Evolutionary conservation across 2,797 vertebrate species (phyloP).

Genomic region (Hydrolagus colliei): DNA sequence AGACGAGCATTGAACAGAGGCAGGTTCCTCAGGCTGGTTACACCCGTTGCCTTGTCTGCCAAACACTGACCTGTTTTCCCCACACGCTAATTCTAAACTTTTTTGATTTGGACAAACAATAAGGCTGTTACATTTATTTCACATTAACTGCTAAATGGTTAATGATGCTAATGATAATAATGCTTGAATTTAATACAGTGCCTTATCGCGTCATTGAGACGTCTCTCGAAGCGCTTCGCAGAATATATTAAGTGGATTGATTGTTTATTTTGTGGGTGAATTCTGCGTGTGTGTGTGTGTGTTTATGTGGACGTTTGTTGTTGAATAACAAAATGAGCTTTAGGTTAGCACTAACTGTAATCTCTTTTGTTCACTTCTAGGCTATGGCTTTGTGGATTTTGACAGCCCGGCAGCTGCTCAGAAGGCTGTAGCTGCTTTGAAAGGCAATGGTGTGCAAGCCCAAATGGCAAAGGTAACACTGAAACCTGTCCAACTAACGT

Average conservation of each 20-base stretch:
- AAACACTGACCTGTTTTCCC: neutral
- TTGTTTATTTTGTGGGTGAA: neutral
- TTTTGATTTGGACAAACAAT: too few species aligned
- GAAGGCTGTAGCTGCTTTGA: constrained; percentile 91
- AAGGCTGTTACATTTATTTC: too few species aligned
- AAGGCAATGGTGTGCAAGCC: constrained; percentile 87
- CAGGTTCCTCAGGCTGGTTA: too few species aligned
- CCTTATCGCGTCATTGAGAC: neutral
- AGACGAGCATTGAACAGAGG: neutral
- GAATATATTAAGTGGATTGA: neutral
- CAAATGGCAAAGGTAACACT: constrained; percentile 97
- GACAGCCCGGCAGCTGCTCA: constrained; percentile 92
- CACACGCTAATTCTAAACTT: too few species aligned
- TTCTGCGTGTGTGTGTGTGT: too few species aligned
- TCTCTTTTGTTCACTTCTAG: constrained; percentile 51
- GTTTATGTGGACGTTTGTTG: too few species aligned
- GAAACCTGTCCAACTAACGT: constrained; percentile 37
- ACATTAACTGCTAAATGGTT: too few species aligned
- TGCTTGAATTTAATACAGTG: too few species aligned
- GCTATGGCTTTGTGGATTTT: constrained; percentile 98
- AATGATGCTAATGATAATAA: too few species aligned
- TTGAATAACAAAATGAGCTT: neutral
- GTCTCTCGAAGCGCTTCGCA: neutral
- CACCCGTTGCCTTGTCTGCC: neutral
- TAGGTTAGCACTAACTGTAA: neutral